Conservation (phyloP, 2,797 vertebrate species). For the Denticeps clupeoides region DNA sequence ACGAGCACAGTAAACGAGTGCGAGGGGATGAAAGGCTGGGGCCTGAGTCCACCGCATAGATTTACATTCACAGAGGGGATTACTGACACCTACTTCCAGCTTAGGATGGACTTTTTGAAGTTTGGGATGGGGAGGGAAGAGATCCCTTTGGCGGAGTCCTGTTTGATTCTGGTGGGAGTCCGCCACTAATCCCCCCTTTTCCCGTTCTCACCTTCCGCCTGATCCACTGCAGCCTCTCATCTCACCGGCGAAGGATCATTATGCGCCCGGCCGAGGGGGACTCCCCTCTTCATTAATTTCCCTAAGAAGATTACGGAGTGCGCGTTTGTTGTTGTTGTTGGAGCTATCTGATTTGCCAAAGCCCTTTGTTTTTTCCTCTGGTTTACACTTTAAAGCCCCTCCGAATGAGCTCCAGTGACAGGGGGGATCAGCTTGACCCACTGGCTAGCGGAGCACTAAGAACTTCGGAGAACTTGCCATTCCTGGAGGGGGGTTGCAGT, state of each 20-base stretch:
- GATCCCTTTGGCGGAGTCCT: conserved; percentile 81
- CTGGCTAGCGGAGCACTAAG: conserved; percentile 52
- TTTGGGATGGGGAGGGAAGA: conserved; percentile 67
- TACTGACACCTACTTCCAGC: conserved; percentile 75
- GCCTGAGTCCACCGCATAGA: conserved; percentile 65
- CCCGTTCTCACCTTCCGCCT: conserved; percentile 86
- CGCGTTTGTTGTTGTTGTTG: conserved; percentile 97
- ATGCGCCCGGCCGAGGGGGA: conserved; percentile 43
- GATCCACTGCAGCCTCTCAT: conserved; percentile 81
- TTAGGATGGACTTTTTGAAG: conserved; percentile 71
- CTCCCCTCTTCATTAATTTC: conserved; percentile 85
- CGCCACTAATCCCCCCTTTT: conserved; percentile 75
- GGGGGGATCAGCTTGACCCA: conserved; percentile 82
- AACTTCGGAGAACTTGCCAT: conserved; percentile 44
- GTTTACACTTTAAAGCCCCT: conserved; percentile 98
- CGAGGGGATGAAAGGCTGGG: conserved; percentile 64
- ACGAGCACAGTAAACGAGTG: conserved; percentile 55
- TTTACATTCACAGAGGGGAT: conserved; percentile 78
- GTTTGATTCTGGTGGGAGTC: conserved; percentile 81
- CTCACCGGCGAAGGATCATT: conserved; percentile 55
- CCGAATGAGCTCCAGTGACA: conserved; percentile 87
- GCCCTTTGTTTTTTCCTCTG: conserved; percentile 98
- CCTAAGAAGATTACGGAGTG: conserved; percentile 93
- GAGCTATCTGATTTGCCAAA: conserved; percentile 98
- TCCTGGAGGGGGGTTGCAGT: conserved; percentile 26